Conservation (phyloP, 2,113 vertebrate genomes). For the Mustelus asterias region DNA sequence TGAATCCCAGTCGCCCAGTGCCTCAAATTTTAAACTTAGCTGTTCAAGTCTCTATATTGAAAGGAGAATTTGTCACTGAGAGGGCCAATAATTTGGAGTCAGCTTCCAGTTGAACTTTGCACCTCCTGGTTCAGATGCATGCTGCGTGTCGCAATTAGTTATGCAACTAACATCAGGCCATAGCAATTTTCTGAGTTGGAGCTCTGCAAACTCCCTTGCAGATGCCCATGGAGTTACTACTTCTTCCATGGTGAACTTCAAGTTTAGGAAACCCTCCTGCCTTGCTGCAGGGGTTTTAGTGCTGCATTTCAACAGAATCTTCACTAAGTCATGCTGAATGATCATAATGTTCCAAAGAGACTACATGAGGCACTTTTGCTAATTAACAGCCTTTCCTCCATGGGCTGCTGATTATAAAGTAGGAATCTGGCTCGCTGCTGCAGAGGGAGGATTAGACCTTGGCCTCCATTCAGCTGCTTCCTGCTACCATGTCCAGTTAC, state of each 20-base stretch:
- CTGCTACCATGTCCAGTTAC: neutral
- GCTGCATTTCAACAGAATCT: neutral
- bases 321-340: neutral
- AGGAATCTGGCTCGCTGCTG: neutral
- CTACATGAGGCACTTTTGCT: neutral
- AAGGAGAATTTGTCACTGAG: neutral
- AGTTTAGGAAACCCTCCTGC: neutral
- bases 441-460: neutral
- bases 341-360: neutral
- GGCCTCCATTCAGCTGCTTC: neutral
- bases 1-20: neutral
- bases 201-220: neutral
- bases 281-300: neutral
- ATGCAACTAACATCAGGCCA: neutral
- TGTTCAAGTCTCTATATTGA: neutral
- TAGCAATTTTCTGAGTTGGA: neutral
- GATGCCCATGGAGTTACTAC: neutral
- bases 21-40: neutral
- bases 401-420: neutral
- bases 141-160: neutral
- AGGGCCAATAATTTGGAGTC: neutral
- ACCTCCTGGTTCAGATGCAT: neutral
- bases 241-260: neutral
- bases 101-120: neutral
- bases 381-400: neutral